Conservation (phyloP, 2,888 invertebrate genomes). For the Heteropelma amictum region DNA sequence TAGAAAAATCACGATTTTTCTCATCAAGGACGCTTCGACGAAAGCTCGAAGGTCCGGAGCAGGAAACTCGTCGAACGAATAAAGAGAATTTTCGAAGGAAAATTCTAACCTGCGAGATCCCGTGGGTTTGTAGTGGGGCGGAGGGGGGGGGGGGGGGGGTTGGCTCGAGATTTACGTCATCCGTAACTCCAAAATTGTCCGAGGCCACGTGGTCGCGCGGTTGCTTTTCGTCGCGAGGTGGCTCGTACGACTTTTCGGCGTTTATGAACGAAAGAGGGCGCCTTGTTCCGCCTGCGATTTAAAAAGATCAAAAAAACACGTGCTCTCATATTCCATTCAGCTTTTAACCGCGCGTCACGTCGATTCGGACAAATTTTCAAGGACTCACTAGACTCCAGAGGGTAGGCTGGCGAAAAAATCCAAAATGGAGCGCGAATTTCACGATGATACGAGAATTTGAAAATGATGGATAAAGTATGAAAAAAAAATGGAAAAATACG, state of each 20-base stretch:
- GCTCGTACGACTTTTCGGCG: constrained; percentile 12
- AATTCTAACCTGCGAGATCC: neutral
- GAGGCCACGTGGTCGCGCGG: constrained; percentile 30
- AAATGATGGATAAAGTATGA: no score
- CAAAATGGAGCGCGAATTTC: no score
- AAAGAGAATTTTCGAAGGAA: neutral
- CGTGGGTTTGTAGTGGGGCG: neutral
- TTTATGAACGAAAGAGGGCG: constrained; percentile 24
- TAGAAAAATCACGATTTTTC: neutral
- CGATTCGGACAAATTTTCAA: no score
- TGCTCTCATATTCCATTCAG: neutral
- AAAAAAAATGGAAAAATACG: no score
- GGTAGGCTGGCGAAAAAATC: no score
- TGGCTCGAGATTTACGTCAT: constrained; percentile 16
- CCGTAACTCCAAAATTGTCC: constrained; percentile 23
- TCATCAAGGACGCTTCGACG: constrained; percentile 7
- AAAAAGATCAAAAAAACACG: neutral
- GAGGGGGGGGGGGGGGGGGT: neutral
- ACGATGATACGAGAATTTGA: no score
- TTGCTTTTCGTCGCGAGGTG: constrained; percentile 19
- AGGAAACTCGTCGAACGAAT: constrained; percentile 2
- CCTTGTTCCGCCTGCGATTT: neutral
- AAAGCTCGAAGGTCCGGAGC: neutral
- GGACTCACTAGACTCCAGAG: no score
- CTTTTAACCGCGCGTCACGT: neutral